Evolutionary conservation across 2,888 invertebrate species (phyloP), one percentile per base, ranked within the genome.

Genomic region (Pristionchus exspectatus): DNA sequence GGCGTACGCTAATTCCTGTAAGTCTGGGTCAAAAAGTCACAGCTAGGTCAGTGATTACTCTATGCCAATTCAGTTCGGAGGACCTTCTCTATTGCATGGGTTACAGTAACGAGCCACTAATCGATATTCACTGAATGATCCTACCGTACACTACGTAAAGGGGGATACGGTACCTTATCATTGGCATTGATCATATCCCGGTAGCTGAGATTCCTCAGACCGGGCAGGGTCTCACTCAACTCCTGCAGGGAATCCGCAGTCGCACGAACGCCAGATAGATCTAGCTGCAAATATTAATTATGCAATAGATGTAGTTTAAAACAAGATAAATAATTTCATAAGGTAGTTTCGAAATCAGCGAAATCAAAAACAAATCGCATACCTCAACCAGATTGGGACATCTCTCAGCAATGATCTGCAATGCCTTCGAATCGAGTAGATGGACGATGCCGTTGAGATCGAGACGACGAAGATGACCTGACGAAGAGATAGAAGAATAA

Each of bases 401-500:
- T n/a, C 90, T 90, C 24, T 91, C 90, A 14, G 92, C 92, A 33
- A 95, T 92, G 50, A 93, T 90, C 50, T 91, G 91, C 5, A 95
- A 88, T 16, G 94, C 93, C 87, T 92, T 91, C 89, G 94, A 94
- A 89, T 94, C 94, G 21, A 95, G 90, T 14, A 94, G 91, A 90
- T 94, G 94, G 24, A 91, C 91, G 10, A 93, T 90, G n/a, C 92
- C 92, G n/a, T 94, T 93, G 18, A 95, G 83, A 89, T 95, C 94
- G 27, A 95, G 90, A n/a, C 90, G 90, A 30, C 90, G 90, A 21
- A 95, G 90, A 89, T 94, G 91, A 44, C 38, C 89, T 88, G 27
- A 10, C 1, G 44, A 54, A 18, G 66, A 38, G 50, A 12, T 10
- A 16, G 27, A 14, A 44, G 54, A 83, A 1, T 7, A 4, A n/a